Evolutionary conservation across 92 coral and sea anemone species (phyloP).

Genomic region (Heliopora coerulea): DNA sequence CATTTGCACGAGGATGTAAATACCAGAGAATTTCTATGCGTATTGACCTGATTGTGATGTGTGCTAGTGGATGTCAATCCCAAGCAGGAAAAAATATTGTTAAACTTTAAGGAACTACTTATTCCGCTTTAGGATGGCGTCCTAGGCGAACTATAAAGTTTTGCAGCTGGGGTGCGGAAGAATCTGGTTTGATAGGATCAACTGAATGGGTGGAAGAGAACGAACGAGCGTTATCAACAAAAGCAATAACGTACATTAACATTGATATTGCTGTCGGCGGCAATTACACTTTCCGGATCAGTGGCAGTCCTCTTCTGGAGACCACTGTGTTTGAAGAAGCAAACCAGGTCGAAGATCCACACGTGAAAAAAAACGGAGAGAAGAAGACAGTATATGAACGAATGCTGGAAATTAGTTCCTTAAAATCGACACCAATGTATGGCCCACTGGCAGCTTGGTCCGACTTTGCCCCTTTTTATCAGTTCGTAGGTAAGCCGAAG

Average conservation of each 20-base stretch:
- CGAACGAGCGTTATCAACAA: slow-evolving; percentile 55
- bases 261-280: slow-evolving; percentile 68
- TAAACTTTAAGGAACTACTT: too few species aligned
- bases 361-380: slow-evolving; percentile 55
- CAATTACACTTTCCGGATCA: slow-evolving; percentile 54
- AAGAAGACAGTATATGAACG: slow-evolving; percentile 74
- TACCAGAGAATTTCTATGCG: too few species aligned
- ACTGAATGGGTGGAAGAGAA: slow-evolving; percentile 94
- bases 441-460: slow-evolving; percentile 74
- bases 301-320: slow-evolving; percentile 27
- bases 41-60: too few species aligned
- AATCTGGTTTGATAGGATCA: slow-evolving; percentile 79
- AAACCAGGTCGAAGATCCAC: slow-evolving; percentile 62
- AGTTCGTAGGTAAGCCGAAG: slow-evolving; percentile 47
- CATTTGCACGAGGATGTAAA: too few species aligned
- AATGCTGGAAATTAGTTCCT: slow-evolving; percentile 56
- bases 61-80: too few species aligned
- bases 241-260: slow-evolving; percentile 77
- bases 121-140: slow-evolving; percentile 68
- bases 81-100: too few species aligned
- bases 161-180: slow-evolving; percentile 99
- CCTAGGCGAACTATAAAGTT: slow-evolving; percentile 88
- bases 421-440: slow-evolving; percentile 43
- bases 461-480: slow-evolving; percentile 80
- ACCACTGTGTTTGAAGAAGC: not conserved